phyloP scores from a whole-genome alignment of 92 coral and sea anemone species.

The Zoanthus solanderi region DNA sequence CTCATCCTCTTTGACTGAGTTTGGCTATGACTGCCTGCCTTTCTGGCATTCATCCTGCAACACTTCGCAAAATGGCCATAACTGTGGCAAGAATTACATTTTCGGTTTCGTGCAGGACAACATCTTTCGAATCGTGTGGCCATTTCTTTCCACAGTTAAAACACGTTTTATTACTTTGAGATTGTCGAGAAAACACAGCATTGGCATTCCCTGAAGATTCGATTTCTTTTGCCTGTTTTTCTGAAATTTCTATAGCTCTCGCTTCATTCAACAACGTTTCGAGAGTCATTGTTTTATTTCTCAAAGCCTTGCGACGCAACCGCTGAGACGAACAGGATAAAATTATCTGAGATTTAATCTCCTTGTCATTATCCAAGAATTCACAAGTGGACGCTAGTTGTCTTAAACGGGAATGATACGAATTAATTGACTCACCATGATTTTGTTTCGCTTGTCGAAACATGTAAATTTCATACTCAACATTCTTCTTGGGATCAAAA shows the following conservation, averaged over 20 bases:
- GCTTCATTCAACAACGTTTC: background rate
- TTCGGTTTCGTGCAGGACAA: too few species aligned
- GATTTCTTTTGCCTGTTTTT: background rate
- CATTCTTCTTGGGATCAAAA: conserved; percentile 54
- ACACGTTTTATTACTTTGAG: too few species aligned
- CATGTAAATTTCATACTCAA: conserved; percentile 60
- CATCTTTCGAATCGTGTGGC: too few species aligned
- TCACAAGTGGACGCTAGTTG: conserved; percentile 68
- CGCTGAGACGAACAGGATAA: conserved; percentile 33
- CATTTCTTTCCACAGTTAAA: too few species aligned
- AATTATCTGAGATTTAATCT: conserved; percentile 58
- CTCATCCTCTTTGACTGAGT: too few species aligned
- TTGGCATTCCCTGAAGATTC: background rate
- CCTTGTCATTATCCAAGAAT: conserved; percentile 52
- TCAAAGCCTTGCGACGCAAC: conserved; percentile 46
- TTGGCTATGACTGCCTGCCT: too few species aligned
- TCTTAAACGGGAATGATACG: conserved; percentile 65
- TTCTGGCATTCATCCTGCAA: too few species aligned
- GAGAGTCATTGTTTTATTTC: background rate
- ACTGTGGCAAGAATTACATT: too few species aligned
- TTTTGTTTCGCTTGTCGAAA: conserved; percentile 72
- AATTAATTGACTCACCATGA: conserved; percentile 70
- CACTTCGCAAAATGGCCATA: too few species aligned
- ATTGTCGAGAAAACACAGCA: too few species aligned
- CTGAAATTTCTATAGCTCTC: background rate